These are phyloP conservation scores for Exephanes ischioxanthus DNA, from an alignment of 2,888 invertebrate genomes.

Conservation along the genomic window DNA sequence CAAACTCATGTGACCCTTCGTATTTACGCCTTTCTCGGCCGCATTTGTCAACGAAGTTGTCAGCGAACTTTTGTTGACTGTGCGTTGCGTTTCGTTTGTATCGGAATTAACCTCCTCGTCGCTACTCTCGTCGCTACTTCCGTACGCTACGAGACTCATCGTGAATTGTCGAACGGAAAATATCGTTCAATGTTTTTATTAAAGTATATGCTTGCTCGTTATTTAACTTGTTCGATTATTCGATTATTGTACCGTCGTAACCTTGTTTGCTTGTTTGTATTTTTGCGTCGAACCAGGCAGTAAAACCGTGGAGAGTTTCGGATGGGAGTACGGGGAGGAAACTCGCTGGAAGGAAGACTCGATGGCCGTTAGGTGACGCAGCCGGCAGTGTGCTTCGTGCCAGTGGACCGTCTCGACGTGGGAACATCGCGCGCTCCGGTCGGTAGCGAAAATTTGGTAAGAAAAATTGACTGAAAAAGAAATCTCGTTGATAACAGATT, in stretches of 20 bases:
- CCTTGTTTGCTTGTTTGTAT: constrained; percentile 1
- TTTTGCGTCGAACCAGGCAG: background rate
- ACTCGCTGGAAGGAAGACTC: background rate
- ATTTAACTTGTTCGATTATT: background rate
- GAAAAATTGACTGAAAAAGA: background rate
- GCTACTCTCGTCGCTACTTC: constrained; percentile 81
- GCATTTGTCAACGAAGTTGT: background rate
- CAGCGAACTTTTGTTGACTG: constrained; percentile 14
- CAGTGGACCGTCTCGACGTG: background rate
- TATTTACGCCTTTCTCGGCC: constrained; percentile 12
- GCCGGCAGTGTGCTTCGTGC: background rate
- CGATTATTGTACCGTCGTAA: background rate
- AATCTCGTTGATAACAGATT: background rate
- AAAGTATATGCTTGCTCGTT: background rate
- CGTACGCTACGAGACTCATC: constrained; percentile 83
- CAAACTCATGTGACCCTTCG: constrained; percentile 31
- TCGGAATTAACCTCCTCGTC: constrained; percentile 76
- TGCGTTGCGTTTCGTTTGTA: constrained; percentile 24
- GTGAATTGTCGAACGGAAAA: background rate
- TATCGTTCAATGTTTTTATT: background rate
- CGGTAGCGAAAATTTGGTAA: background rate
- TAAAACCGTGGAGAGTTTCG: background rate
- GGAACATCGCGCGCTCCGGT: background rate
- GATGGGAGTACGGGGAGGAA: background rate
- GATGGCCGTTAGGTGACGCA: background rate